phyloP scores from a whole-genome alignment of 2,797 vertebrate genomes.

The Holocentrus rufus region DNA sequence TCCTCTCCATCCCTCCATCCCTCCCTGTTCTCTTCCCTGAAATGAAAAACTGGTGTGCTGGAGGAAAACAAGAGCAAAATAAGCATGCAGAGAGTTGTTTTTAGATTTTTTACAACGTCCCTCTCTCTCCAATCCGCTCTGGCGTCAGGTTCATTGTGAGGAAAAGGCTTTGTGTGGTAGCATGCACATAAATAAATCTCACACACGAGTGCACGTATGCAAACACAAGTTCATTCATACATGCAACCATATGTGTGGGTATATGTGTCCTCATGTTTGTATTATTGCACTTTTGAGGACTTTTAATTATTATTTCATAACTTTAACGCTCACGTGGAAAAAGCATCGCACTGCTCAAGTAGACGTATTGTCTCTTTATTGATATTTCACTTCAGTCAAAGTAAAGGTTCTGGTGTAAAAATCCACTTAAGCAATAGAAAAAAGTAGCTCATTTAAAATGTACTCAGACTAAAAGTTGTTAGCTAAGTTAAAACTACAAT shows the following conservation, averaged over 20 bases:
- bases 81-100: constrained; percentile 69
- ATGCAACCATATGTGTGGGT: neutral
- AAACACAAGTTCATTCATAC: neutral
- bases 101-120: constrained; percentile 66
- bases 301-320: too few relatives aligned
- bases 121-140: constrained; percentile 31
- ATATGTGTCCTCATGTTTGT: too few relatives aligned
- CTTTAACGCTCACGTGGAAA: too few relatives aligned
- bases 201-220: neutral
- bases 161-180: constrained; percentile 34
- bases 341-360: too few relatives aligned
- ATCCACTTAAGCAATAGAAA: too few relatives aligned
- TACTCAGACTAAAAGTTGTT: too few relatives aligned
- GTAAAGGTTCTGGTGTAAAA: too few relatives aligned
- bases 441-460: too few relatives aligned
- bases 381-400: too few relatives aligned
- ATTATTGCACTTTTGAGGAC: too few relatives aligned
- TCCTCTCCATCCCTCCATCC: constrained; percentile 31
- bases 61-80: constrained; percentile 79
- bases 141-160: constrained; percentile 45
- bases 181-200: neutral
- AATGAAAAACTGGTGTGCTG: constrained; percentile 81
- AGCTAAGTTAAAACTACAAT: too few relatives aligned
- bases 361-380: too few relatives aligned
- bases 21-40: constrained; percentile 33